Conservation (phyloP, 2,797 vertebrate genomes). For the Sarcoramphus papa region DNA sequence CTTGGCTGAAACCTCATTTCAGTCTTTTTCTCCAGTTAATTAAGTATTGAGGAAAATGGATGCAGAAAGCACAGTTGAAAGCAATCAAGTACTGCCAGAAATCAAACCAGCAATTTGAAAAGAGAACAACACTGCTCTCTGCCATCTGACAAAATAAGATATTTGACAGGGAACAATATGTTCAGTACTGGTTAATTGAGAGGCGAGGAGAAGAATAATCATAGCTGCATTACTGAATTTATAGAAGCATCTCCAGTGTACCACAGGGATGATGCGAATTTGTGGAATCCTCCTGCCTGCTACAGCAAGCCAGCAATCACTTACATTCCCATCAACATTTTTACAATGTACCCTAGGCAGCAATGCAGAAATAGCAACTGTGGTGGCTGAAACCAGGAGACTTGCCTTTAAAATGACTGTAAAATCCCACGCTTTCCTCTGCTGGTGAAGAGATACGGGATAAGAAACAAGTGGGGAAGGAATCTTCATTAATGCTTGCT, state of each 20-base stretch:
- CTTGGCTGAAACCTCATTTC: constrained; percentile 48
- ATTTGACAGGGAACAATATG: constrained; percentile 58
- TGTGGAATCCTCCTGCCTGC: constrained; percentile 38
- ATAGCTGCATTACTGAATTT: constrained; percentile 51
- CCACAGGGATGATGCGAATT: neutral
- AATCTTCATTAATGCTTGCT: neutral
- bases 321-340: neutral
- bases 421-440: neutral
- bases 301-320: constrained; percentile 15
- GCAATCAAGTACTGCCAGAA: constrained; percentile 57
- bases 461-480: neutral
- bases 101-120: constrained; percentile 61
- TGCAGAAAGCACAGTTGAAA: constrained; percentile 52
- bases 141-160: constrained; percentile 54
- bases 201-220: constrained; percentile 49
- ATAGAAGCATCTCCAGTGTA: constrained; percentile 3
- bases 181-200: constrained; percentile 53
- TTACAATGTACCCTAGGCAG: neutral
- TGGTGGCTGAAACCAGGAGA: neutral
- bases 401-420: neutral
- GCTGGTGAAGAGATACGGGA: neutral
- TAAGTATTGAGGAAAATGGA: constrained; percentile 57
- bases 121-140: constrained; percentile 49
- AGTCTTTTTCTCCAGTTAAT: constrained; percentile 49
- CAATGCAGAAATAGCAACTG: constrained; percentile 15